Evolutionary conservation across 2,888 invertebrate genomes (phyloP), one percentile per base, ranked within the genome.

Genomic region (Leptopilina myrica): DNA sequence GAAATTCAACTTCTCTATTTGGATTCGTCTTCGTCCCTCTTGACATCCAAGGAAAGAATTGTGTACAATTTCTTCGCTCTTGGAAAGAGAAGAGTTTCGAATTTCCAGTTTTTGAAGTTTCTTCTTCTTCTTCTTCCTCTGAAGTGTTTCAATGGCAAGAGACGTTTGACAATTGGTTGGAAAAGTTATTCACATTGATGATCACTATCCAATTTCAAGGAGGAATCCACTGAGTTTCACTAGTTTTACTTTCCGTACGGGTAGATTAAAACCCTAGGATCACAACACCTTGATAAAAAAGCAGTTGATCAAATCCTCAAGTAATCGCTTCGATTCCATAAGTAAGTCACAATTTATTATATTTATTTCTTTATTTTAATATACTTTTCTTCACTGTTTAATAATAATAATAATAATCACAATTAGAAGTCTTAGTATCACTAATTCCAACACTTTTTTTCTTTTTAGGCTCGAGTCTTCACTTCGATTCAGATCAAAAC

Each of bases 311-410:
- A 43, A 46, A 49, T 67, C 67, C 67, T 67, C 67, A 43, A 49
- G 43, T 15, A 46, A 67, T 46, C 20, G 12, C 43, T 67, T 49
- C 67, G 46, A 11, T 46, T 46, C 43, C 6, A 26, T 53, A 53
- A 49, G 33, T 73, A 26, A 1, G 33, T 20, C 73, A 73, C 73
- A 56, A 56, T 33, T 46, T 12, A 73, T 1, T 56, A 40, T 33
- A 40, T 3, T 11, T n/a, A 15, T 73, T n/a, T 56, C 33, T 33
- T 46, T 12, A 56, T 5, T 56, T 73, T 33, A 1, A 11, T n/a
- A 15, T 73, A n/a, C 56, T 14, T 56, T 73, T 33, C n/a, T 56
- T 73, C 73, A 73, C 73, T 56, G 9, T 73, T 26, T 73, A 33
- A 20, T 20, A 33, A 46, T 73, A 33, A 20, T 20, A 33, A 46